Evolutionary conservation across 2,113 vertebrate genomes (phyloP), one percentile per base, ranked within the genome.

Genomic region (Osmerus eperlanus): DNA sequence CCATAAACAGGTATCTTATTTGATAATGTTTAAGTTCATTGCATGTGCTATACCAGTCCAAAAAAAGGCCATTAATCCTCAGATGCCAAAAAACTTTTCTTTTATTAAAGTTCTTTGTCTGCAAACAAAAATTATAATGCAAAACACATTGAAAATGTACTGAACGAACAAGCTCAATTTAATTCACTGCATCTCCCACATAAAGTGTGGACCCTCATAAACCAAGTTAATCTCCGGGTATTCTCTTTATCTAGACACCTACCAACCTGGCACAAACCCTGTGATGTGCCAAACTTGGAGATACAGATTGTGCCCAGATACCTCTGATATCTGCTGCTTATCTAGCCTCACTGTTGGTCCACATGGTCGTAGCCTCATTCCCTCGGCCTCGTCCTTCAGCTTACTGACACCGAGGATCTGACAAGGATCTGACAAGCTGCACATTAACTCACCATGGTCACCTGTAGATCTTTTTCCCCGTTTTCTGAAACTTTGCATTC

Each of bases 371-470:
- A 41, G 25, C 18, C 32, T 68, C 41, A 19, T 13, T 58, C 21
- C n/a, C 4, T 32, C 47, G 15, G 69, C 75, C 77, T 80, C 9
- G 54, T 78, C 76, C 80, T 66, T 82, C 72, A 47, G 65, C 51
- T 53, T 21, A 64, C 62, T 76, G 71, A 5, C 41, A 47, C 2
- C 0, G 9, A 47, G 41, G 9, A 47, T 47, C 5, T 28, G 25
- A 28, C 70, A 63, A 11, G 19, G 3, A 62, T 59, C 65, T 41
- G 25, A 60, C 3, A 60, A 13, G 58, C n/a, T 60, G 58, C 23
- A 25, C 8, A 23, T 15, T 21, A 60, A 60, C 2, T 9, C 15
- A 29, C 14, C 11, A 4, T 23, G 21, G 28, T 25, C 60, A 62
- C 3, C 41, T 11, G 7, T 11, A 47, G 9, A 2, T 47, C 0